phyloP scores from a whole-genome alignment of 2,888 invertebrate species.

The Acholoe squamosa region DNA sequence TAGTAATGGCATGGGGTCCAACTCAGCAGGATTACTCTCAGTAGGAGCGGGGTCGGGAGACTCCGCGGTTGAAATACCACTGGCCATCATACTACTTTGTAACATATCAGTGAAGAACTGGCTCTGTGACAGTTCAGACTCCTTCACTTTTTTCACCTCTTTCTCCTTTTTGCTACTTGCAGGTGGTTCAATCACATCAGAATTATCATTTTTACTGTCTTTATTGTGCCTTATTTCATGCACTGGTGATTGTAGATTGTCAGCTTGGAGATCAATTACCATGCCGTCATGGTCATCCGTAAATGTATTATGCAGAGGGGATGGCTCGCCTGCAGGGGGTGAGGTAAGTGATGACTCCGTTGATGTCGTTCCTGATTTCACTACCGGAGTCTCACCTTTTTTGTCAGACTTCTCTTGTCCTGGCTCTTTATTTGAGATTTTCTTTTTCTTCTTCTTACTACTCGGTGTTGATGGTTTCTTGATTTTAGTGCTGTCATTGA shows the following conservation, averaged over 20 bases:
- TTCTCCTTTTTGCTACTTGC: not conserved
- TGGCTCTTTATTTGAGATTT: not conserved
- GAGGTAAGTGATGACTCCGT: not conserved
- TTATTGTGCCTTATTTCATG: not conserved
- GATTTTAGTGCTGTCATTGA: constrained; percentile 30
- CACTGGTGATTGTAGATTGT: not conserved
- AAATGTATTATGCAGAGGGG: constrained; percentile 25
- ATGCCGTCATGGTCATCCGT: constrained; percentile 45
- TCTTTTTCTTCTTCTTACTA: constrained; percentile 59
- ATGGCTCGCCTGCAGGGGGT: not conserved
- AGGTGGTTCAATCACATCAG: not conserved
- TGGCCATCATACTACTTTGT: constrained; percentile 48
- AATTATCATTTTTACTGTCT: not conserved
- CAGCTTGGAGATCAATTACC: constrained; percentile 39
- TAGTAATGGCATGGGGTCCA: not conserved
- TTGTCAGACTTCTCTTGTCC: not conserved
- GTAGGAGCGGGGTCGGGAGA: not conserved
- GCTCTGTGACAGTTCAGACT: not conserved
- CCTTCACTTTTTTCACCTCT: not conserved
- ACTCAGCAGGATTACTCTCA: not conserved
- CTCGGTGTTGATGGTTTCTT: not conserved
- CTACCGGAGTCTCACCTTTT: not conserved
- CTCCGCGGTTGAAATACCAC: constrained; percentile 6
- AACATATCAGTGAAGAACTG: constrained; percentile 42
- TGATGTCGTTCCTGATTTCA: not conserved